phyloP scores from a whole-genome alignment of 2,113 vertebrate genomes.

The Mirounga angustirostris region DNA sequence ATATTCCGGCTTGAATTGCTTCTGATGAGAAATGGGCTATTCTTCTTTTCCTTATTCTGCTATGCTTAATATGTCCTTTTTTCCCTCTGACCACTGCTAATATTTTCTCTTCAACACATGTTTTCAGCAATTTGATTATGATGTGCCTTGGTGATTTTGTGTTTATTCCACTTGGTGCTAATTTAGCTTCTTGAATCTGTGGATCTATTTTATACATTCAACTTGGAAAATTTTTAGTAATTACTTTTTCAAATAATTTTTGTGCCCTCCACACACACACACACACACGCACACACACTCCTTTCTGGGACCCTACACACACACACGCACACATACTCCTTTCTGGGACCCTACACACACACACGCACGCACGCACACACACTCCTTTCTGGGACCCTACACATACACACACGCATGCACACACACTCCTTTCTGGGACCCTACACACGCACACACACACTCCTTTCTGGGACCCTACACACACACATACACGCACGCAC shows the following conservation, averaged over 20 bases:
- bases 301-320: too few species aligned
- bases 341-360: too few species aligned
- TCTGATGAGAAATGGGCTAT: not conserved
- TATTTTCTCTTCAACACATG: not conserved
- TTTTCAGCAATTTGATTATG: not conserved
- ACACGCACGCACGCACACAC: too few species aligned
- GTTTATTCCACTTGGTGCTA: not conserved
- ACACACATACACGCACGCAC: too few species aligned
- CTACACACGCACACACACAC: too few species aligned
- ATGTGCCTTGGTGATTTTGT: not conserved
- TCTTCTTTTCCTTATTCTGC: not conserved
- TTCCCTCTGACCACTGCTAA: not conserved
- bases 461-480: too few species aligned
- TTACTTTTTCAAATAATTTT: not conserved
- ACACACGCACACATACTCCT: too few species aligned
- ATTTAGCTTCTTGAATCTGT: not conserved
- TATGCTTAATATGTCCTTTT: too few species aligned
- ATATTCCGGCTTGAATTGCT: not conserved
- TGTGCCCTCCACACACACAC: not conserved
- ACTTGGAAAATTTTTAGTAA: not conserved
- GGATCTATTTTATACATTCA: not conserved
- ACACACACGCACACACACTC: too few species aligned
- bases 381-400: too few species aligned
- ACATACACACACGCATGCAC: too few species aligned
- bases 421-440: too few species aligned